Evolutionary conservation across 2,113 vertebrate species (phyloP), one percentile per base, ranked within the genome.

Genomic region (Aptenodytes forsteri): DNA sequence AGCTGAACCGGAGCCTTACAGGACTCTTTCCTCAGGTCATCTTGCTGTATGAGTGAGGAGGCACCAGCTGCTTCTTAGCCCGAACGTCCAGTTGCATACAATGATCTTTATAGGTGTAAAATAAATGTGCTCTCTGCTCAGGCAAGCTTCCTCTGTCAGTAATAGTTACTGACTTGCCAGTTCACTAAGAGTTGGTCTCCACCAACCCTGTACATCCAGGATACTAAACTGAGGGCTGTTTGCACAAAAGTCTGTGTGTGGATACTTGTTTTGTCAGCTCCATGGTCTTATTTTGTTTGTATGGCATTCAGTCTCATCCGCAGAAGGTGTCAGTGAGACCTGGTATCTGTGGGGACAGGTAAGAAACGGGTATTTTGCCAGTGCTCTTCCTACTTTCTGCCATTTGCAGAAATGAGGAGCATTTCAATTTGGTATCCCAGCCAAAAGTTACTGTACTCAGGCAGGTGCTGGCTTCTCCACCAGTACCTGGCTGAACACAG

Each of bases 281-380:
- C 29, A 7, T 6, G 3, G 16, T 65, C 70, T 66, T 3, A 17
- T 46, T 87, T 47, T 40, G 16, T 71, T 78, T 58, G 38, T 19
- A 32, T 15, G 22, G 47, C 44, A 7, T 32, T 54, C 16, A 4
- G 16, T 55, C 54, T 47, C 5, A 66, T 6, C 29, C 0, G 0
- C 26, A 66, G 79, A 77, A 90, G 9, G 16, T 61, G 69, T 44
- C 69, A 40, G 23, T 26, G 50, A 90, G 32, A 93, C 13, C 4
- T 47, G 32, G 15, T 58, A 23, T 52, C 55, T 50, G 27, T 32
- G 61, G 38, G 42, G 14, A 55, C 8, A 30, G 36, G 30, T 21
- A 54, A 40, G 46, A 79, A 19, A 0, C 8, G 30, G 34, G 9
- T 23, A 27, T 87, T 84, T 93, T 82, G 30, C 26, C 34, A 81